Evolutionary conservation across 2,797 vertebrate genomes (phyloP).

Genomic region (Pangasius mekongensis): DNA sequence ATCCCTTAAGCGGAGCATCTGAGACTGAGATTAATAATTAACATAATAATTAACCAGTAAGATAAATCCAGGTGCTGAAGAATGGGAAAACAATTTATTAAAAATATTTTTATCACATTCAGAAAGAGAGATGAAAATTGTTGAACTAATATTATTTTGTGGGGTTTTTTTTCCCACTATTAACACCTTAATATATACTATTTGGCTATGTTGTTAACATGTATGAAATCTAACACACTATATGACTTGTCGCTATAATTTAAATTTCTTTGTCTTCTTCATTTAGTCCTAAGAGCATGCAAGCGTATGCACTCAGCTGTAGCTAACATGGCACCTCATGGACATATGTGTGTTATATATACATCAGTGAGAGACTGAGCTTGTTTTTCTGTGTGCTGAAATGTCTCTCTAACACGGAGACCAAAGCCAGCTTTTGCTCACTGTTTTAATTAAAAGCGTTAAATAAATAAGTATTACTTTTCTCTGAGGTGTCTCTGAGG

Average conservation of each 20-base stretch:
- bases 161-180: background rate
- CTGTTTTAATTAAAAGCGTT: conserved; percentile 11
- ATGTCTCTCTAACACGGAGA: background rate
- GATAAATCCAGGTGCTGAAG: background rate
- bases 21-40: background rate
- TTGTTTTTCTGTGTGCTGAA: background rate
- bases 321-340: background rate
- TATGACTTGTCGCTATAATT: background rate
- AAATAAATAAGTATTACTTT: background rate
- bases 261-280: background rate
- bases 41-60: background rate
- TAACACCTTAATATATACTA: background rate
- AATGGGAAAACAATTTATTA: background rate
- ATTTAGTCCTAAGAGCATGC: background rate
- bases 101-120: background rate
- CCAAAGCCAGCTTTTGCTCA: background rate
- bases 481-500: background rate
- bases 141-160: background rate
- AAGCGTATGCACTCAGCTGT: background rate
- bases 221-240: background rate
- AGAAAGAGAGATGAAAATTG: background rate
- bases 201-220: background rate
- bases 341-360: background rate
- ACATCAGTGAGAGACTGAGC: background rate
- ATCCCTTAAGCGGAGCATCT: background rate